phyloP scores from a whole-genome alignment of 2,797 vertebrate species.

The Cryptoprocta ferox region DNA sequence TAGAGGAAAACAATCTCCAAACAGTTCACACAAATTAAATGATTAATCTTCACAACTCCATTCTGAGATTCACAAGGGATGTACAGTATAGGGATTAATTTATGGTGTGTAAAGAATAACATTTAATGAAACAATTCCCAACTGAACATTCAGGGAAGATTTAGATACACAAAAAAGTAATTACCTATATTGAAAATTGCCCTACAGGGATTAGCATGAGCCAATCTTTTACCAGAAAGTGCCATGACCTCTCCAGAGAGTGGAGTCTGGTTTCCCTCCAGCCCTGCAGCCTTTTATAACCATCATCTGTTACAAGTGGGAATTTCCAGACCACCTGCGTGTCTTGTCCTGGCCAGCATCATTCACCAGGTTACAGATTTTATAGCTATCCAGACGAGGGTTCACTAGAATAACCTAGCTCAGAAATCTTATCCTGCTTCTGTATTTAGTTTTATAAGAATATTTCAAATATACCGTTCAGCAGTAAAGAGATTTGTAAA shows the following conservation, averaged over 20 bases:
- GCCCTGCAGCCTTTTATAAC: background rate
- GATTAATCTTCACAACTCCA: conserved; percentile 66
- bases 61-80: conserved; percentile 60
- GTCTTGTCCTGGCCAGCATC: background rate
- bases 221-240: background rate
- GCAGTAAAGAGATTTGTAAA: background rate
- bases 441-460: background rate
- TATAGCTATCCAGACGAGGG: fast-evolving
- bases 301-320: background rate
- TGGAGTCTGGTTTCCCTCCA: fast-evolving
- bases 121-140: conserved; percentile 74
- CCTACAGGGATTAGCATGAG: background rate
- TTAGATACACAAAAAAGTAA: conserved; percentile 69
- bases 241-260: background rate
- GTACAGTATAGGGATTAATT: conserved; percentile 64
- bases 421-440: background rate
- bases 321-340: background rate
- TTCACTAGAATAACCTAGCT: background rate
- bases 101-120: conserved; percentile 70
- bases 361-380: background rate
- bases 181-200: conserved; percentile 48
- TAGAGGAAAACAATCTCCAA: conserved; percentile 4
- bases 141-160: conserved; percentile 41
- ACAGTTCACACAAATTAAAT: conserved; percentile 54
- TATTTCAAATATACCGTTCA: background rate